Conservation (phyloP, 2,113 vertebrate species). For the Phalacrocorax pelagicus region DNA sequence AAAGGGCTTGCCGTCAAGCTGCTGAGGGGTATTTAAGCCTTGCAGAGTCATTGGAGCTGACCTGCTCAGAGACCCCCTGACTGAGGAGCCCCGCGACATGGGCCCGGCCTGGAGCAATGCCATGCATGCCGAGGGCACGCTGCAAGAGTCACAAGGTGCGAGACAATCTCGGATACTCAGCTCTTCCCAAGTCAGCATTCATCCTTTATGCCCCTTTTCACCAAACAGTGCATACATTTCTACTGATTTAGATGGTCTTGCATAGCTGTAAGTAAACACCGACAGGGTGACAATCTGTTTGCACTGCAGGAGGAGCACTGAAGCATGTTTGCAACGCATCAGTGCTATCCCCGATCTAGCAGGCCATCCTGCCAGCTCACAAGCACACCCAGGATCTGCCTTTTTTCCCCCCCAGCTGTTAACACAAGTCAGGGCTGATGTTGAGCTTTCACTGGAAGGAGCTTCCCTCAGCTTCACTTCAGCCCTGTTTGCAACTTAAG, state of each 20-base stretch:
- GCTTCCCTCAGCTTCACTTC: neutral
- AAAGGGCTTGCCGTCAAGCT: neutral
- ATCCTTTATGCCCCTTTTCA: neutral
- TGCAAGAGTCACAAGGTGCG: fast-evolving
- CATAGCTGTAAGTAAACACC: neutral
- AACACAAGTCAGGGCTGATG: neutral
- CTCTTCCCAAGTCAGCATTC: neutral
- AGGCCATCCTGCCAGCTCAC: neutral
- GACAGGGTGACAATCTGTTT: neutral
- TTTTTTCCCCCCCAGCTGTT: fast-evolving
- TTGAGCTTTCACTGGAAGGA: neutral
- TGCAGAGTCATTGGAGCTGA: neutral
- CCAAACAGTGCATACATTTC: neutral
- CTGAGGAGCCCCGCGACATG: fast-evolving
- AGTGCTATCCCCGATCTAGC: neutral
- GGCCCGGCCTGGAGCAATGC: fast-evolving
- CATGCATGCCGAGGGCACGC: fast-evolving
- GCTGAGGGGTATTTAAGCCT: neutral
- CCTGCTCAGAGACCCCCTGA: neutral
- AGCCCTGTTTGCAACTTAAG: neutral
- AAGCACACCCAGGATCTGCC: neutral
- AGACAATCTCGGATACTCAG: neutral
- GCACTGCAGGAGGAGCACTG: neutral
- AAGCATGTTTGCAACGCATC: neutral
- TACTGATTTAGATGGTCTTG: neutral